A percentile compares a stretch with the other conserved stretches of the same genome.
Evolutionary conservation across 2,797 vertebrate genomes (phyloP).

Genomic region (Allobates femoralis): DNA sequence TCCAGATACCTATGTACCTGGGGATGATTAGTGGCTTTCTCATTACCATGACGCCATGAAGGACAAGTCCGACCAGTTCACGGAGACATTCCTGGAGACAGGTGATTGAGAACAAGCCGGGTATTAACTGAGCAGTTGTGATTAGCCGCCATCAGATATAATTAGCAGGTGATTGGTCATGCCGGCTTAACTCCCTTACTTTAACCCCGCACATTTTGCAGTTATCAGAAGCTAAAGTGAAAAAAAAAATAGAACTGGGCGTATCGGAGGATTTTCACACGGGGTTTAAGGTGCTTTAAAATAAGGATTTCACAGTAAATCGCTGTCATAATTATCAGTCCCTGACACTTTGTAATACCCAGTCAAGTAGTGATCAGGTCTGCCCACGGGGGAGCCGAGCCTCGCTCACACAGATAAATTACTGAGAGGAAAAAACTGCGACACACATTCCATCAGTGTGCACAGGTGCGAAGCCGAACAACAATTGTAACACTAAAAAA

Average conservation of each 20-base stretch:
- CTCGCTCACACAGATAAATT: too few species aligned
- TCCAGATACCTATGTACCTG: conserved; percentile 8
- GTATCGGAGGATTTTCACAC: conserved; percentile 34
- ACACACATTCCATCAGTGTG: too few species aligned
- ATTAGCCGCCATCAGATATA: conserved; percentile 12
- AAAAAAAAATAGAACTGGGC: not conserved
- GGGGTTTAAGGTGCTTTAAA: conserved; percentile 11
- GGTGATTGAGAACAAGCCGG: conserved; percentile 42
- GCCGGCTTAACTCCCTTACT: conserved; percentile 35
- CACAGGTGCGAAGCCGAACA: too few species aligned
- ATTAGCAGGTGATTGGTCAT: conserved; percentile 53
- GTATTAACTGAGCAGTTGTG: conserved; percentile 18
- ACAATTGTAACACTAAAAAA: too few species aligned
- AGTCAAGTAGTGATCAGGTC: not conserved
- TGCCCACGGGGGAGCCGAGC: not conserved
- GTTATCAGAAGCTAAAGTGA: not conserved
- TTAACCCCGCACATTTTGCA: conserved; percentile 20
- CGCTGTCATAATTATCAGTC: not conserved
- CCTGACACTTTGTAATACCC: conserved; percentile 16
- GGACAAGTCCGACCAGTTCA: conserved; percentile 57
- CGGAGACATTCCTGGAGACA: conserved; percentile 47
- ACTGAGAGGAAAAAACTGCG: too few species aligned
- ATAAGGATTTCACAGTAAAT: conserved; percentile 18
- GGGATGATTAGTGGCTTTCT: conserved; percentile 34
- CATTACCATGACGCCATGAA: conserved; percentile 42